Conservation (phyloP, 2,888 invertebrate genomes). For the Leptogaster cylindrica region DNA sequence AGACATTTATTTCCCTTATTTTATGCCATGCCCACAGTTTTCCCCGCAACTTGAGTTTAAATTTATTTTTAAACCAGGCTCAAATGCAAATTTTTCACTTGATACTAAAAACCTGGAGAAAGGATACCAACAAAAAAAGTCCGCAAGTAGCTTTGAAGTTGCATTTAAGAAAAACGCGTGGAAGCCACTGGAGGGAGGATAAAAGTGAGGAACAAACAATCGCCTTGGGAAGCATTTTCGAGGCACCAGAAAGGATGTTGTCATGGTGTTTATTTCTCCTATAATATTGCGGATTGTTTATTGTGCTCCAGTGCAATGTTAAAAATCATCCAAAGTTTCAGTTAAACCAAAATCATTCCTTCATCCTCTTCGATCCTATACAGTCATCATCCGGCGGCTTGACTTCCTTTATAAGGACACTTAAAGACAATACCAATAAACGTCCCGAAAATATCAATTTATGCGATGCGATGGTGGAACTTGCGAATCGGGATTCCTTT, state of each 20-base stretch:
- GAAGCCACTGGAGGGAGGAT: neutral
- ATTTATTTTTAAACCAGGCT: slow-evolving; percentile 26
- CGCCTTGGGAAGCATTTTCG: slow-evolving; percentile 24
- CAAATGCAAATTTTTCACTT: slow-evolving; percentile 27
- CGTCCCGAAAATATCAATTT: slow-evolving; percentile 11
- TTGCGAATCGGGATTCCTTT: neutral
- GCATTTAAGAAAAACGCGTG: slow-evolving; percentile 23
- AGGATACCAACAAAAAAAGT: too few relatives aligned
- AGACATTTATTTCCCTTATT: slow-evolving; percentile 29
- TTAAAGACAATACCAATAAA: slow-evolving; percentile 24
- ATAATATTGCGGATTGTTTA: slow-evolving; percentile 29
- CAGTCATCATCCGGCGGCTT: neutral
- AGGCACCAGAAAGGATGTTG: too few relatives aligned
- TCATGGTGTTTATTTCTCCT: too few relatives aligned
- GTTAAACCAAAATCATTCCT: neutral
- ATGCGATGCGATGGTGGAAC: slow-evolving; percentile 1
- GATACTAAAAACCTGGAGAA: too few relatives aligned
- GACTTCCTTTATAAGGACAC: slow-evolving; percentile 20
- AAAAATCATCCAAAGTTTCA: slow-evolving; percentile 18
- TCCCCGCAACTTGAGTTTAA: slow-evolving; percentile 5
- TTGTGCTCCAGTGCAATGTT: slow-evolving; percentile 34
- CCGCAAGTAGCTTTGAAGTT: slow-evolving; percentile 9
- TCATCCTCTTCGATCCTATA: neutral
- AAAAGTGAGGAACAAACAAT: slow-evolving; percentile 17
- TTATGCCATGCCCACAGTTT: slow-evolving; percentile 13